phyloP scores from a whole-genome alignment of 2,113 vertebrate species.

The Butorides virescens region DNA sequence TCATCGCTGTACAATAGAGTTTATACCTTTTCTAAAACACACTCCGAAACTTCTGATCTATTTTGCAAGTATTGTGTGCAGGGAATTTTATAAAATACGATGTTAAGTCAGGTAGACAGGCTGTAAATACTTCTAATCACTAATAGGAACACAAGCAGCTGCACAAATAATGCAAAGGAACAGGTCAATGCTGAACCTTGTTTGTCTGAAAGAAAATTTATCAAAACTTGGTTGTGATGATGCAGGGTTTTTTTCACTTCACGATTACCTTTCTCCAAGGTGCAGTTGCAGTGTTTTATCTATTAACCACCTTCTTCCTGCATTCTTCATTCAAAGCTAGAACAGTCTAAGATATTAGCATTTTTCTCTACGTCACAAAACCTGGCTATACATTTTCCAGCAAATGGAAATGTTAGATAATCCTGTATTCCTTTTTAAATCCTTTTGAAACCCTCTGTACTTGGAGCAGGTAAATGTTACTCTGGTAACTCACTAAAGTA shows the following conservation, averaged over 20 bases:
- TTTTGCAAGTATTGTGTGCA: background rate
- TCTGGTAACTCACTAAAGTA: background rate
- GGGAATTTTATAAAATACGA: background rate
- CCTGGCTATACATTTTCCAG: background rate
- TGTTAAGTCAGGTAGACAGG: background rate
- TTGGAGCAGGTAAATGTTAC: background rate
- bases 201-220: background rate
- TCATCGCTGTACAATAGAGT: background rate
- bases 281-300: background rate
- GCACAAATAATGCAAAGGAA: background rate
- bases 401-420: background rate
- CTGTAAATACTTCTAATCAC: background rate
- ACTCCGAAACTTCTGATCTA: background rate
- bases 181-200: background rate
- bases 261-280: background rate
- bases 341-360: background rate
- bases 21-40: background rate
- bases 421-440: background rate
- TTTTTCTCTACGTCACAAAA: background rate
- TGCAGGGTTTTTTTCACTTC: background rate
- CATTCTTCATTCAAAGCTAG: background rate
- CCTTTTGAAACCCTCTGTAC: background rate
- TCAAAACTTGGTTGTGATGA: background rate
- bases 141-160: background rate
- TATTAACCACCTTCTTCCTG: background rate